Evolutionary conservation across 2,797 vertebrate species (phyloP).

Genomic region (Pelochelys cantorii): DNA sequence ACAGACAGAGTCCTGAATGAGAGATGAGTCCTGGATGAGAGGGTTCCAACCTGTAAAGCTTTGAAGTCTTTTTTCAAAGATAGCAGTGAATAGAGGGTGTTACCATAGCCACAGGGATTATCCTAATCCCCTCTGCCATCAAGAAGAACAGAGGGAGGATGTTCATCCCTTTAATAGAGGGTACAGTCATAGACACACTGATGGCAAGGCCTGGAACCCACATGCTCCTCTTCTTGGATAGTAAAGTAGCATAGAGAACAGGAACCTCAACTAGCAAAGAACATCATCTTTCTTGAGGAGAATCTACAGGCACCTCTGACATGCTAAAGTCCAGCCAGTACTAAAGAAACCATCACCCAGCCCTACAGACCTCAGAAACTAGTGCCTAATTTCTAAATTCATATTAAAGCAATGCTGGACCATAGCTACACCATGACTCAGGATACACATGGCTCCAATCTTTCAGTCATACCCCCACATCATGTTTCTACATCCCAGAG

Average conservation of each 20-base stretch:
- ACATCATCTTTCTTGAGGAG: background rate
- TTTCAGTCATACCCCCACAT: no score
- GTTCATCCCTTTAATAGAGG: background rate
- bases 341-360: conserved; percentile 17
- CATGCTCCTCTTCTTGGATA: conserved; percentile 14
- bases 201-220: background rate
- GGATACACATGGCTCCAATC: no score
- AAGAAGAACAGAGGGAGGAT: background rate
- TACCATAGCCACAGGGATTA: background rate
- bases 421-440: background rate
- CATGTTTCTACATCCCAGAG: no score
- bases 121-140: background rate
- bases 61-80: background rate
- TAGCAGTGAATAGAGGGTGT: background rate
- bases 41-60: background rate
- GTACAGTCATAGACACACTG: background rate
- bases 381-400: background rate
- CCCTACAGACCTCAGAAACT: background rate
- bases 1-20: no score
- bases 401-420: conserved; percentile 8
- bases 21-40: no score
- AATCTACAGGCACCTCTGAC: background rate
- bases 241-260: conserved; percentile 31
- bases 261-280: background rate
- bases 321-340: background rate